Conservation (phyloP, 92 coral and sea anemone genomes). For the Porites evermanni region DNA sequence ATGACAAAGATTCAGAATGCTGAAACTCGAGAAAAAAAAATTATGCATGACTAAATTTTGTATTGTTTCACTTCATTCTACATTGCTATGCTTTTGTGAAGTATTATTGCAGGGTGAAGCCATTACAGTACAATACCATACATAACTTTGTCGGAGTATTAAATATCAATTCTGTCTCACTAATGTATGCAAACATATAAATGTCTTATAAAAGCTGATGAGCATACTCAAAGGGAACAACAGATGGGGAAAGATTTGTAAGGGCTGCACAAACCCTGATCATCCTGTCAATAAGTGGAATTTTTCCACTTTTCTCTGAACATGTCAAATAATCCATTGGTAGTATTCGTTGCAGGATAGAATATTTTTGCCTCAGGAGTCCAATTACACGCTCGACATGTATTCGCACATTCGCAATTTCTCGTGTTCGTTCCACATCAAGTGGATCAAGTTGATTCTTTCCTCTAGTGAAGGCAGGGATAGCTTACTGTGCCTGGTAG, state of each 20-base stretch:
- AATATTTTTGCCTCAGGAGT: slow-evolving; percentile 41
- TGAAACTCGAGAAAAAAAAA: too few species aligned
- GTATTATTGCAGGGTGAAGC: too few species aligned
- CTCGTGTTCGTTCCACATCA: slow-evolving; percentile 32
- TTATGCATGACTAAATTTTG: too few species aligned
- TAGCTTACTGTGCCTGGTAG: slow-evolving; percentile 40
- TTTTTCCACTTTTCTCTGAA: slow-evolving; percentile 33
- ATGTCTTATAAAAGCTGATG: neutral
- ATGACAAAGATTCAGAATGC: too few species aligned
- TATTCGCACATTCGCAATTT: slow-evolving; percentile 42
- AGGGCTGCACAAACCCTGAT: slow-evolving; percentile 44
- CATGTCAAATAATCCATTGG: slow-evolving; percentile 47
- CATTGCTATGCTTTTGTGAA: too few species aligned
- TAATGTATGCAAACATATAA: neutral
- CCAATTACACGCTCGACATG: slow-evolving; percentile 49
- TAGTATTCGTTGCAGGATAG: slow-evolving; percentile 31
- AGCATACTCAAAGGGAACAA: slow-evolving; percentile 51
- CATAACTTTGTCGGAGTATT: too few species aligned
- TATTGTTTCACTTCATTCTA: too few species aligned
- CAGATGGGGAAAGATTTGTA: slow-evolving; percentile 47
- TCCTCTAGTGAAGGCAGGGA: slow-evolving; percentile 51
- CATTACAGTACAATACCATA: too few species aligned
- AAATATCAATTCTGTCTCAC: neutral
- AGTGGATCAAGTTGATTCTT: slow-evolving; percentile 43
- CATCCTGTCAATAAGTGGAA: slow-evolving; percentile 44